phyloP scores from a whole-genome alignment of 2,797 vertebrate species.

The Cirrhinus molitorella region DNA sequence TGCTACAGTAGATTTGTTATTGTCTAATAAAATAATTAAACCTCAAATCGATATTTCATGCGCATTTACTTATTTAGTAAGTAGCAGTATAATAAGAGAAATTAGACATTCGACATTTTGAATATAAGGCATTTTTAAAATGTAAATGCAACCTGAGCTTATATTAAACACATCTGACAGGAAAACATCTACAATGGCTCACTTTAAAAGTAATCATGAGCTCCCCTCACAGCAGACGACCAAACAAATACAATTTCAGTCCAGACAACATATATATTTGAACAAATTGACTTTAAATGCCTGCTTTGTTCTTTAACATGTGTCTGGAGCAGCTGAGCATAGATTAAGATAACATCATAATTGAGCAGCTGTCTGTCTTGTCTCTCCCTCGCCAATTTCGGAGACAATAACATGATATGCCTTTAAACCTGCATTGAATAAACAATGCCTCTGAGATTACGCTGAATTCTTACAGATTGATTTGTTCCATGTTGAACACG shows the following conservation, averaged over 20 bases:
- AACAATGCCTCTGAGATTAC: slow-evolving; percentile 13
- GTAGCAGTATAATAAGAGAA: not conserved
- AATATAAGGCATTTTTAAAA: not conserved
- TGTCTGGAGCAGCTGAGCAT: slow-evolving; percentile 28
- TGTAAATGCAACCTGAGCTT: not conserved
- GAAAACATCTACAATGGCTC: not conserved
- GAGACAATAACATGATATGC: not conserved
- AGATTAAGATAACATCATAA: slow-evolving; percentile 30
- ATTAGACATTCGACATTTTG: not conserved
- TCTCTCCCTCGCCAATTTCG: not conserved
- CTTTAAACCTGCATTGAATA: slow-evolving; percentile 11
- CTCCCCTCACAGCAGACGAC: not conserved
- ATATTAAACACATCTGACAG: not conserved
- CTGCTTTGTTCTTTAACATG: slow-evolving; percentile 13
- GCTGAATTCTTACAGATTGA: not conserved
- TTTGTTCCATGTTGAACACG: slow-evolving; percentile 18
- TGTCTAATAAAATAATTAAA: slow-evolving; percentile 8
- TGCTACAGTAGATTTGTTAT: not conserved
- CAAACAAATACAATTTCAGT: slow-evolving; percentile 4
- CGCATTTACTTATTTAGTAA: not conserved
- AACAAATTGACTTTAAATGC: slow-evolving; percentile 33
- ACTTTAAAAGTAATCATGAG: not conserved
- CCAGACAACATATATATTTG: slow-evolving; percentile 34
- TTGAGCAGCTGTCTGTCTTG: slow-evolving; percentile 9
- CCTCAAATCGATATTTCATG: not conserved